Conservation (phyloP, 2,888 invertebrate genomes). For the Stramonita haemastoma region DNA sequence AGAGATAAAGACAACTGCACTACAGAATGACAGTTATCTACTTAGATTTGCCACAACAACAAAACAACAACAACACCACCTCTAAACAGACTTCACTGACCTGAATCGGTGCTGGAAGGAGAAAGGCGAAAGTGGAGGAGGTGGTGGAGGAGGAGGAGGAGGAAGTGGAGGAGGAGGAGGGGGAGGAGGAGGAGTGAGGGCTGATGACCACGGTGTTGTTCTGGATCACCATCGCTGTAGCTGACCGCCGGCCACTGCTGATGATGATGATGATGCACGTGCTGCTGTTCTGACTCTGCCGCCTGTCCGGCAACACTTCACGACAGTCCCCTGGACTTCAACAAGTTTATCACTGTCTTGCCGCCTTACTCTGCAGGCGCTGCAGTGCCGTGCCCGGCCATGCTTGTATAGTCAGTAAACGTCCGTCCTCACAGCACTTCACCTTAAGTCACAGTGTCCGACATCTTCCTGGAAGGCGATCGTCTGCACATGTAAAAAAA, state of each 20-base stretch:
- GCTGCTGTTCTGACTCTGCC: not conserved
- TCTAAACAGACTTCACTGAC: not conserved
- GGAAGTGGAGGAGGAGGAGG: constrained; percentile 1
- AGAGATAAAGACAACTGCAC: not conserved
- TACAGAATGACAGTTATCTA: not conserved
- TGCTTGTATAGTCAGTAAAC: too few species aligned
- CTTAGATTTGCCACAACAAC: too few species aligned
- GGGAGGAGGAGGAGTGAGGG: not conserved
- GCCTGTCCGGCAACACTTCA: too few species aligned
- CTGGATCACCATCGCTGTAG: constrained; percentile 21
- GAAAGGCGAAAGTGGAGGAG: not conserved
- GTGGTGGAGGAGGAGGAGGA: constrained; percentile 8
- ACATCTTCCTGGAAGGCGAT: too few species aligned
- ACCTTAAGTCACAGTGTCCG: too few species aligned
- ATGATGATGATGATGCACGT: too few species aligned
- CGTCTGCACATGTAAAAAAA: too few species aligned
- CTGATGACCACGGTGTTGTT: constrained; percentile 32
- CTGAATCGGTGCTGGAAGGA: constrained; percentile 19
- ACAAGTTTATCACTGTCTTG: too few species aligned
- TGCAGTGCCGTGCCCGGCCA: too few species aligned
- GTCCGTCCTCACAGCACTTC: too few species aligned
- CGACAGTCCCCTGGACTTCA: too few species aligned
- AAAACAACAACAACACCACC: not conserved
- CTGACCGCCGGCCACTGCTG: not conserved
- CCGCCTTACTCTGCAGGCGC: too few species aligned